Percentiles rank a stretch among this genome's conserved stretches.
phyloP scores from a whole-genome alignment of 2,113 vertebrate genomes.

The Indri indri region DNA sequence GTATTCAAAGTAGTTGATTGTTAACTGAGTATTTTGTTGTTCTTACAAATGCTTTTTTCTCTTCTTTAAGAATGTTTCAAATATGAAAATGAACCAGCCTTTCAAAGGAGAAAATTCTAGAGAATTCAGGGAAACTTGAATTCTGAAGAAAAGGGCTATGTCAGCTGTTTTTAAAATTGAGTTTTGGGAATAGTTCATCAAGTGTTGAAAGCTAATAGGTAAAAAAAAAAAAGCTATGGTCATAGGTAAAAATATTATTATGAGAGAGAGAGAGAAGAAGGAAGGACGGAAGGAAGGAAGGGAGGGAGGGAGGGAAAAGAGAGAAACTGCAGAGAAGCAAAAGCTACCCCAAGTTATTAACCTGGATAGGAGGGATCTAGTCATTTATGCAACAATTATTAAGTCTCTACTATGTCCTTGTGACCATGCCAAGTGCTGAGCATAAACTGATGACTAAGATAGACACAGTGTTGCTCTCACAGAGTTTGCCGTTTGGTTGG shows the following conservation, averaged over 20 bases:
- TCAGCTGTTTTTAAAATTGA: background rate
- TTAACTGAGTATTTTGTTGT: background rate
- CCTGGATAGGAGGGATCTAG: background rate
- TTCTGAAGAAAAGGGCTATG: background rate
- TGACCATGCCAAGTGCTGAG: background rate
- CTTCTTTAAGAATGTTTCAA: background rate
- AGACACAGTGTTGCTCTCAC: rapidly evolving
- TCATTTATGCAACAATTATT: background rate
- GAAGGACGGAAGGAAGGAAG: background rate
- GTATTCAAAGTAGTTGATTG: background rate
- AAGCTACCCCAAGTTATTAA: background rate
- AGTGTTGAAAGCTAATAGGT: background rate
- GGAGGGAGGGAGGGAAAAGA: rapidly evolving
- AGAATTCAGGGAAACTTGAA: background rate
- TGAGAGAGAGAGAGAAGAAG: no score
- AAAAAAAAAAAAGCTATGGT: background rate
- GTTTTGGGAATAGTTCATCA: background rate
- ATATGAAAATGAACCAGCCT: background rate
- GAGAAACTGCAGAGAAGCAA: background rate
- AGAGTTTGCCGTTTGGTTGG: background rate
- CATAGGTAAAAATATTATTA: background rate
- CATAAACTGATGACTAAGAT: background rate
- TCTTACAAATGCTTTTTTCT: background rate
- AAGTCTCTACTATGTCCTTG: background rate
- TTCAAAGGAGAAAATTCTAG: background rate